Evolutionary conservation across 2,797 vertebrate genomes (phyloP), one percentile per base, ranked within the genome.

Genomic region (Notamacropus eugenii): DNA sequence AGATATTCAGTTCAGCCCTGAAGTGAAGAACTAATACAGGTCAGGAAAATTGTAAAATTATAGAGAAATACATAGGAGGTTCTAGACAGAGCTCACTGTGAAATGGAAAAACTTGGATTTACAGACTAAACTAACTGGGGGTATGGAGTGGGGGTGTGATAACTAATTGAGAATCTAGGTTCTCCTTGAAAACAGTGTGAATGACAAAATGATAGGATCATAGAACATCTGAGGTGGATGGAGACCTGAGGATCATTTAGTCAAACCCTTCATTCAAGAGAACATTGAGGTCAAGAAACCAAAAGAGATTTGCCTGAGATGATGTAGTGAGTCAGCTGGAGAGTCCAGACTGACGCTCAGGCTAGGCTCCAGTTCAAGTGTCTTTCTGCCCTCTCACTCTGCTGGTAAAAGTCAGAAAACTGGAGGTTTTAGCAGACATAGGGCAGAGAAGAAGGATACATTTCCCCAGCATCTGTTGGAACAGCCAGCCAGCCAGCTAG

Each of bases 401-500:
- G 92, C 57, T 94, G 92, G 34, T n/a, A 29, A 91, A 93, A 97
- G 95, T 92, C 92, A 93, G 94, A 91, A 87, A 50, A 52, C 92
- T 1, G 87, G 54, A 97, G 58, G 92, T 95, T 95, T 95, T 87
- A 97, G 58, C 28, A 56, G 58, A 95, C 55, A 34, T 9, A 93
- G 4, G 95, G 93, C 95, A 40, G 54, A 5, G 82, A 93, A 95
- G 96, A 97, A 96, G 91, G 93, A 62, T 6, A 29, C 74, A 95
- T 87, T 90, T 62, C 62, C 56, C 34, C 46, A 93, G 94, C 94
- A 97, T 94, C 96, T 97, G 95, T 90, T 50, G 54, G 27, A n/a
- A 29, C 1, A 93, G 94, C 62, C 97, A 97, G 96, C 95, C 94
- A 95, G 96, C 55, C 93, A 96, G 94, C 98, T 55, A 92, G 95